Evolutionary conservation across 1,140 invertebrate species (phyloP).

Genomic region (Hyles vespertilio): DNA sequence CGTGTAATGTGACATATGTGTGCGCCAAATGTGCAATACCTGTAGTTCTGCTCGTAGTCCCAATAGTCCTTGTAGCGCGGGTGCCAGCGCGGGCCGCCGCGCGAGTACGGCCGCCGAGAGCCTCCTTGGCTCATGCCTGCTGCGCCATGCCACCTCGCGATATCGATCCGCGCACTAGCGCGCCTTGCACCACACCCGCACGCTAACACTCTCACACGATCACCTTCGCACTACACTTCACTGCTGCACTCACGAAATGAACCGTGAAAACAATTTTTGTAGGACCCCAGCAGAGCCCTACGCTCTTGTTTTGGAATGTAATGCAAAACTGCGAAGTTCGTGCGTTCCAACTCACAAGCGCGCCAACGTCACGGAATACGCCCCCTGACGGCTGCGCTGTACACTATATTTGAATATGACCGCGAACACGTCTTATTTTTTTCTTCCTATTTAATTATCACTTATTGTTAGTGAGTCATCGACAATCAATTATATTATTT

Average conservation of each 20-base stretch:
- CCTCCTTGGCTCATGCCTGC: slow-evolving; percentile 63
- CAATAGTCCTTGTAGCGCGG: slow-evolving; percentile 69
- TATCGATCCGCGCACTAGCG: slow-evolving; percentile 56
- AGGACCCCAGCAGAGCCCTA: slow-evolving; percentile 43
- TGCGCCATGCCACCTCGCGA: slow-evolving; percentile 45
- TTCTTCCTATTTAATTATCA: slow-evolving; percentile 4
- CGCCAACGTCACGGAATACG: slow-evolving; percentile 43
- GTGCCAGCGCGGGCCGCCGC: slow-evolving; percentile 67
- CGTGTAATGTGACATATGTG: too few species aligned
- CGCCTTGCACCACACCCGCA: slow-evolving; percentile 11
- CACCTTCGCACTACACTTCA: slow-evolving; percentile 19
- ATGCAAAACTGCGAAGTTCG: slow-evolving; percentile 55
- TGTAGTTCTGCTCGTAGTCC: slow-evolving; percentile 69
- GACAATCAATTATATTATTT: neutral
- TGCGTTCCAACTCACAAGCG: slow-evolving; percentile 51
- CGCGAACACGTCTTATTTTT: slow-evolving; percentile 36
- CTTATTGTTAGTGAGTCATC: neutral
- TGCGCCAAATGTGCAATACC: slow-evolving; percentile 24
- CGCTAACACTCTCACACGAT: slow-evolving; percentile 23
- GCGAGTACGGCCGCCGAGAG: slow-evolving; percentile 62
- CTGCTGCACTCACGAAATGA: slow-evolving; percentile 42
- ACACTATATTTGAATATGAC: slow-evolving; percentile 48
- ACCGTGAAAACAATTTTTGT: slow-evolving; percentile 21
- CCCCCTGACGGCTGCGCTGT: slow-evolving; percentile 32
- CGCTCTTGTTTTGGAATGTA: slow-evolving; percentile 49